Evolutionary conservation across 2,797 vertebrate species (phyloP), one percentile per base, ranked within the genome.

Genomic region (Pachyuromys duprasi): DNA sequence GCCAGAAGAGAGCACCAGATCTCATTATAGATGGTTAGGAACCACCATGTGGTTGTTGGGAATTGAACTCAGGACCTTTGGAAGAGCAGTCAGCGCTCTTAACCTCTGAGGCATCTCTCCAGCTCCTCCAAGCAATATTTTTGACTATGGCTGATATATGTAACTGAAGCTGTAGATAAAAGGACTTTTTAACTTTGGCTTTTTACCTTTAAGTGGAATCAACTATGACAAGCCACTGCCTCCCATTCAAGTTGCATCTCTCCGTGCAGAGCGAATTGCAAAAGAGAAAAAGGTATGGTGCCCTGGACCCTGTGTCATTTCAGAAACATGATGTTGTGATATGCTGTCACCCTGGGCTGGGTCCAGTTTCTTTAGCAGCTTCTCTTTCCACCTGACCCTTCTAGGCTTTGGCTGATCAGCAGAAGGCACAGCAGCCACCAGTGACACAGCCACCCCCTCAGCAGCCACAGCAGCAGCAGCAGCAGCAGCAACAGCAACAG

Each of bases 211-310:
- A 95, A 98, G 99, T 92, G 99, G 99, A 75, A 99, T 99, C 97
- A 99, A 98, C 98, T 99, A 99, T 60, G 99, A 99, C 97, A 99
- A 99, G 97, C 99, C 99, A 0, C 98, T 99, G 17, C 99, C 99
- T 84, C 98, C 99, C 3, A 99, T 99, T 95, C 99, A 99, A 97
- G 99, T 99, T 42, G 99, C 99, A 0, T 99, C 99, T 67, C 99
- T 99, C 86, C 98, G 99, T 14, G 99, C 99, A 7, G 99, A 99
- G 91, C 98, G 99, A 84, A 99, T 99, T 7, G 98, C 97, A 49
- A 99, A 99, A 92, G 99, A 99, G 98, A 99, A 99, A 93, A 99
- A 99, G 99, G 99, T 99, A 83, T 6, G 33, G 13, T 18, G 0
- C 11, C 28, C 45, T 69, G 3, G 65, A 3, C 8, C 22, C 70